Evolutionary conservation across 2,888 invertebrate species (phyloP), one percentile per base, ranked within the genome.

Genomic region (Melolontha melolontha): DNA sequence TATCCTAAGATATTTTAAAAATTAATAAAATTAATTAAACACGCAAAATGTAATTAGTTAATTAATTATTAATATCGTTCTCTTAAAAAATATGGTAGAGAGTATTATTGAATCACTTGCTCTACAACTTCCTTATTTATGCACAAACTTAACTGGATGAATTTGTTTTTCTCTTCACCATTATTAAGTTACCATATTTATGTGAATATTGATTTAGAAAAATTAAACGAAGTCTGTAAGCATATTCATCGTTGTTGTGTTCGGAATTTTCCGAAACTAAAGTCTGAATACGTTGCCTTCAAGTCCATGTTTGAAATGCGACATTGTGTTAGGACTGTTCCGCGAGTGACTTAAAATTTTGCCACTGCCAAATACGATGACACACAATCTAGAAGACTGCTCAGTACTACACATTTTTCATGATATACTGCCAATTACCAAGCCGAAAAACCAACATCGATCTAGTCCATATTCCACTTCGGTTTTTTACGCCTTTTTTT

Each of bases 281-380:
- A 84, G 84, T 84, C 84, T 84, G 84, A 84, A 80, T 82, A 82
- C 80, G 84, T 83, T 84, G 84, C 84, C 84, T 84, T 84, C 79
- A 79, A 76, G 51, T 47, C 75, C 73, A 73, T 75, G 76, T 75
- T 78, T 73, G 71, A 75, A 75, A 70, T 74, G 74, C 70, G 74
- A 71, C 74, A 73, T 74, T 73, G 75, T 70, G 72, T 75, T 72
- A 74, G 69, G 72, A 74, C 69, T 55, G 66, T 66, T 67, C 66
- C 66, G 69, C 64, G 55, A 64, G 69, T 67, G 68, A 70, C 66
- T 71, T 69, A 70, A 72, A 71, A 69, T 44, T 29, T 50, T 67
- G 73, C 70, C 73, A 74, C 74, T 74, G 74, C 74, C 74, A 71
- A 55, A 64, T 22, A 40, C 34, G 47, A 66, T 59, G 50, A 66